phyloP scores from a whole-genome alignment of 2,113 vertebrate genomes.

The Lagenorhynchus albirostris region DNA sequence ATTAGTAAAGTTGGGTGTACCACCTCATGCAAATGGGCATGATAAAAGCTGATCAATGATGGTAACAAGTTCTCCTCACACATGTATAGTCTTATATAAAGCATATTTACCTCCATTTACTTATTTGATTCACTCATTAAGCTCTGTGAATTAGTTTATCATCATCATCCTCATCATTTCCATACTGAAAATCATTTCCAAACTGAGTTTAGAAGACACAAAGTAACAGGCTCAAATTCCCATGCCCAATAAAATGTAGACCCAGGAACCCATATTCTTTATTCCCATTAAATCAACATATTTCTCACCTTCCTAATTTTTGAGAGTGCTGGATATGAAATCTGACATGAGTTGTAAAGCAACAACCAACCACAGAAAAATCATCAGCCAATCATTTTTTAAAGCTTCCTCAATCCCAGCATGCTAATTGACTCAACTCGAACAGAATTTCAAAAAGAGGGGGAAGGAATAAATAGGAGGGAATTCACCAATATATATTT shows the following conservation, averaged over 20 bases:
- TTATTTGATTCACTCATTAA: not conserved
- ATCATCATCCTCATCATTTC: not conserved
- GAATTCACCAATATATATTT: not conserved
- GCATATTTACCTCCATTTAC: not conserved
- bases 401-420: not conserved
- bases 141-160: not conserved
- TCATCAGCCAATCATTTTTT: not conserved
- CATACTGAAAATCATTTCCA: not conserved
- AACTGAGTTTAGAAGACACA: not conserved
- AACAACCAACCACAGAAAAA: not conserved
- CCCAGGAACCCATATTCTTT: not conserved
- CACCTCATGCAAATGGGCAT: not conserved
- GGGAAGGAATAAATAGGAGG: not conserved
- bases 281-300: not conserved
- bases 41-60: not conserved
- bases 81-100: not conserved
- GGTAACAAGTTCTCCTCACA: not conserved
- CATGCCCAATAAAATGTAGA: not conserved
- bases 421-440: not conserved
- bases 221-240: not conserved
- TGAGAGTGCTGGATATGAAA: not conserved
- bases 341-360: not conserved
- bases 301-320: not conserved
- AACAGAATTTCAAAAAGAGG: not conserved
- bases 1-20: not conserved